Evolutionary conservation across 1,140 invertebrate genomes (phyloP).

Genomic region (Achroia grisella): DNA sequence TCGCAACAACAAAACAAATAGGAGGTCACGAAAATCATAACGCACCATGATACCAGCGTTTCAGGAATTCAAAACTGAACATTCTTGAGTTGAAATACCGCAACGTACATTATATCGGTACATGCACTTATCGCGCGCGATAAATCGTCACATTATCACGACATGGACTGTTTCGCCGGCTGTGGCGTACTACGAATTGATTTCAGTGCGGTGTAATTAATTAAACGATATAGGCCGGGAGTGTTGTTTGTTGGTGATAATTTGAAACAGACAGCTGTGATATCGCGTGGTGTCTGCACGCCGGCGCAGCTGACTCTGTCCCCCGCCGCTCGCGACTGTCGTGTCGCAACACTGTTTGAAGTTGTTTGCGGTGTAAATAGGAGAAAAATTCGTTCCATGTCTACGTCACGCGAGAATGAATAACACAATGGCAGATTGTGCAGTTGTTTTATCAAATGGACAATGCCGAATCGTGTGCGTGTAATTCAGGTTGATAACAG

Average conservation of each 20-base stretch:
- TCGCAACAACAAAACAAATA: conserved; percentile 1
- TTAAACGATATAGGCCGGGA: conserved; percentile 2
- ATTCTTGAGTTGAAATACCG: conserved; percentile 39
- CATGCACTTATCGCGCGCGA: conserved; percentile 38
- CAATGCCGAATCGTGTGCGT: conserved; percentile 19
- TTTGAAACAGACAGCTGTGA: conserved; percentile 25
- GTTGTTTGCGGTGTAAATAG: conserved; percentile 55
- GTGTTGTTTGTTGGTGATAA: conserved; percentile 8
- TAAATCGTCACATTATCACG: conserved; percentile 34
- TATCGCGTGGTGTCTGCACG: conserved; percentile 8
- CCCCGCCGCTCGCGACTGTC: conserved; percentile 37
- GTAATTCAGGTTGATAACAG: conserved; percentile 9
- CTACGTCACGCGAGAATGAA: conserved; percentile 53
- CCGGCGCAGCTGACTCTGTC: conserved; percentile 36
- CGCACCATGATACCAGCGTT: conserved; percentile 61
- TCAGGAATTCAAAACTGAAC: conserved; percentile 65
- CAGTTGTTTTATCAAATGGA: conserved; percentile 33
- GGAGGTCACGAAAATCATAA: conserved; percentile 6
- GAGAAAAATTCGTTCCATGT: conserved; percentile 52
- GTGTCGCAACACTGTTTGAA: conserved; percentile 30
- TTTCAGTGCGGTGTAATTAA: conserved; percentile 18
- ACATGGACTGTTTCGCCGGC: background rate
- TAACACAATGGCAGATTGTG: conserved; percentile 43
- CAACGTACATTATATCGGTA: conserved; percentile 38
- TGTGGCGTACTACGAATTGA: conserved; percentile 9